A percentile compares a stretch with the other conserved stretches of the same genome.
Evolutionary conservation across 2,797 vertebrate species (phyloP).

Genomic region (Bufotes viridis): DNA sequence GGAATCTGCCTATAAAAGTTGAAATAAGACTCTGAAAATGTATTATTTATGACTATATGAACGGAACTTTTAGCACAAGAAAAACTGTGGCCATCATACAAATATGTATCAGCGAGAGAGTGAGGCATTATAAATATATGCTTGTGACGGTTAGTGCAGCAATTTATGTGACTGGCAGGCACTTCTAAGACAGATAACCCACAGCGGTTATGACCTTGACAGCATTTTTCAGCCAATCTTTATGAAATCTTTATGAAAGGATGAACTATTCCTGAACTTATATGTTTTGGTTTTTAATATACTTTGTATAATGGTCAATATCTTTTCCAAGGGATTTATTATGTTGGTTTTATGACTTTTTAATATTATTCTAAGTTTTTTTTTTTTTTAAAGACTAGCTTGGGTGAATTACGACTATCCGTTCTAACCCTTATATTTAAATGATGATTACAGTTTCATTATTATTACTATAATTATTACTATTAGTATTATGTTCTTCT

Average conservation of each 20-base stretch:
- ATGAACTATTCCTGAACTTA: slow-evolving; percentile 58
- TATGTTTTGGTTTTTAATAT: slow-evolving; percentile 55
- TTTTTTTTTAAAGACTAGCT: too few relatives aligned
- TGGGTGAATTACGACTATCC: too few relatives aligned
- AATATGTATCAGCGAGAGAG: slow-evolving; percentile 50
- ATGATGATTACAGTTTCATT: too few relatives aligned
- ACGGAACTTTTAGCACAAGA: slow-evolving; percentile 41
- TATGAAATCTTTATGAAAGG: slow-evolving; percentile 62
- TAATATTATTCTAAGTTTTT: too few relatives aligned
- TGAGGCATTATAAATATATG: slow-evolving; percentile 55
- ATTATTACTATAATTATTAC: too few relatives aligned
- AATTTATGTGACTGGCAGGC: slow-evolving; percentile 62
- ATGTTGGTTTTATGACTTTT: not conserved
- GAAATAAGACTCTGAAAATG: not conserved
- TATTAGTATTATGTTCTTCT: too few relatives aligned
- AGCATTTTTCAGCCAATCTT: slow-evolving; percentile 47
- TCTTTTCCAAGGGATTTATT: slow-evolving; percentile 9
- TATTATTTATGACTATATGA: not conserved
- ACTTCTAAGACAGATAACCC: slow-evolving; percentile 52
- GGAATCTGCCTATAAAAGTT: not conserved
- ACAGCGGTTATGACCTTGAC: slow-evolving; percentile 49
- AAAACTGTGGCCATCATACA: slow-evolving; percentile 43
- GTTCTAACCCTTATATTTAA: too few relatives aligned
- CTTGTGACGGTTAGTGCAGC: slow-evolving; percentile 45
- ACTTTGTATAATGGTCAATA: slow-evolving; percentile 56